A percentile compares a stretch with the other conserved stretches of the same genome.
These are phyloP conservation scores for Dasysyrphus tricinctus DNA, from an alignment of 2,888 invertebrate genomes.

Conservation along the genomic window DNA sequence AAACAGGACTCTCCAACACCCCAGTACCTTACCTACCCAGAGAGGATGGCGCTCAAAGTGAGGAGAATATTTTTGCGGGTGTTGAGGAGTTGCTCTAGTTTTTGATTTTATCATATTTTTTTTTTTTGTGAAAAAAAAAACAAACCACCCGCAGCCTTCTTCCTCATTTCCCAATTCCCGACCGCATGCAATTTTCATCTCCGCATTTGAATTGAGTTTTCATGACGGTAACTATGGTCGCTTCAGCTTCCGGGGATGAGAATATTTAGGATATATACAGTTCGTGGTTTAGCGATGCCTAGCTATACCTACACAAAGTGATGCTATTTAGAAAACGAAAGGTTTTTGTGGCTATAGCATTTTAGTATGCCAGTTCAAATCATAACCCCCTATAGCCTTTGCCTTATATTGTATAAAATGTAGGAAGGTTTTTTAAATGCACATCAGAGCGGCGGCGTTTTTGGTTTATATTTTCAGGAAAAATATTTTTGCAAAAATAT, in stretches of 20 bases:
- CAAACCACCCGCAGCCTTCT: neutral
- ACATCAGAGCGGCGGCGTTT: neutral
- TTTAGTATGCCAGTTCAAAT: constrained; percentile 21
- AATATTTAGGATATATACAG: constrained; percentile 8
- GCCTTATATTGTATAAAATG: neutral
- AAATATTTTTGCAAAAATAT: constrained; percentile 19
- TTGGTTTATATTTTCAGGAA: constrained; percentile 11
- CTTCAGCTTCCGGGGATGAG: constrained; percentile 31
- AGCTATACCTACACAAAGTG: constrained; percentile 29
- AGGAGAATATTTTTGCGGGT: constrained; percentile 20
- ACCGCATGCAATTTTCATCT: constrained; percentile 70
- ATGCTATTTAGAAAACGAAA: constrained; percentile 46
- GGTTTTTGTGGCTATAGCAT: constrained; percentile 49
- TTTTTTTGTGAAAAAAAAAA: constrained; percentile 5
- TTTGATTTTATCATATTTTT: constrained; percentile 37
- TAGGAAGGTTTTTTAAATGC: neutral
- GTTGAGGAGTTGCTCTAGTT: constrained; percentile 36
- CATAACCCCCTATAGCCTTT: too few relatives aligned
- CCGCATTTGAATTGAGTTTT: constrained; percentile 51
- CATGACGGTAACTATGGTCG: constrained; percentile 47
- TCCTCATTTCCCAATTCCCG: neutral
- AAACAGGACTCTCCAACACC: constrained; percentile 23
- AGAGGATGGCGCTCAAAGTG: neutral
- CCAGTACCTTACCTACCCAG: too few relatives aligned
- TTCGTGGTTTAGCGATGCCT: constrained; percentile 6